Percentiles rank a stretch among this genome's conserved stretches.
phyloP scores from a whole-genome alignment of 2,888 invertebrate species.

The Plemyria rubiginata region DNA sequence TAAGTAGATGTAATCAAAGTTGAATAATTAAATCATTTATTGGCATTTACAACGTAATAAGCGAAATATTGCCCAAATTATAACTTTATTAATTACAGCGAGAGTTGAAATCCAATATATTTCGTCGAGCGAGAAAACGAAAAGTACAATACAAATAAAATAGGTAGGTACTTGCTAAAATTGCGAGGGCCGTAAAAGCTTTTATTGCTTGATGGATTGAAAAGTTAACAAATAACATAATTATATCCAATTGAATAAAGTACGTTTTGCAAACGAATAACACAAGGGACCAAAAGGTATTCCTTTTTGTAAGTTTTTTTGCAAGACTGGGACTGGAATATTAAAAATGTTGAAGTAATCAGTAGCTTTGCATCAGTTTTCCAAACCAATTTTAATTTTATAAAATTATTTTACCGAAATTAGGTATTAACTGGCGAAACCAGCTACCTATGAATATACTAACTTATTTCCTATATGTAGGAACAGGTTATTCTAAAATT shows the following conservation, averaged over 20 bases:
- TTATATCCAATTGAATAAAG: conserved; percentile 12
- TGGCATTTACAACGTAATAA: background rate
- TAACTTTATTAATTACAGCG: conserved; percentile 10
- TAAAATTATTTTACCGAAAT: too few relatives aligned
- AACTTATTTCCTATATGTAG: too few relatives aligned
- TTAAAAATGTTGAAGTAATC: too few relatives aligned
- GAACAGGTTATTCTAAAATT: too few relatives aligned
- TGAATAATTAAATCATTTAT: background rate
- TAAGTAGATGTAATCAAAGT: too few relatives aligned
- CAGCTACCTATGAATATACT: too few relatives aligned
- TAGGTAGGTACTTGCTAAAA: conserved; percentile 12
- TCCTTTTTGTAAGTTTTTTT: too few relatives aligned
- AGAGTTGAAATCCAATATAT: conserved; percentile 12
- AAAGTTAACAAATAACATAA: conserved; percentile 28
- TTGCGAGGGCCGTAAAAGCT: conserved; percentile 24
- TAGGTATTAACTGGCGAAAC: too few relatives aligned
- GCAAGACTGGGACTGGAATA: too few relatives aligned
- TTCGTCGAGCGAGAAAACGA: conserved; percentile 3
- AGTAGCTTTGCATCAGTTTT: too few relatives aligned
- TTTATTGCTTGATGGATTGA: conserved; percentile 30
- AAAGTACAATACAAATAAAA: conserved; percentile 31
- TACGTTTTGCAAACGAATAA: background rate
- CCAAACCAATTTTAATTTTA: too few relatives aligned
- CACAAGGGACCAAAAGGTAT: too few relatives aligned
- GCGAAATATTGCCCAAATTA: conserved; percentile 10